phyloP scores from a whole-genome alignment of 1,140 invertebrate species.

The Condylostylus longicornis region DNA sequence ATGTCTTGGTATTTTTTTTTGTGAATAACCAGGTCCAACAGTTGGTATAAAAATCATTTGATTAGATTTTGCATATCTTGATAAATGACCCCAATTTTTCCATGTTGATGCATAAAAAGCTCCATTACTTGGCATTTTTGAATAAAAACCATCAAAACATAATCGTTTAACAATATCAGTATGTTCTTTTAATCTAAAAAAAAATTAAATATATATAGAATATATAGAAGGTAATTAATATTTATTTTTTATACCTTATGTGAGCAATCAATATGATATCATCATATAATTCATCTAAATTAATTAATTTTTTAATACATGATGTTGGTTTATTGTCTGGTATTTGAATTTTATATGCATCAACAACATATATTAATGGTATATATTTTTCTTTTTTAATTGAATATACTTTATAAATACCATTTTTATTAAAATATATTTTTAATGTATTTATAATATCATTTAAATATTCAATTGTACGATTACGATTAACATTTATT shows the following conservation, averaged over 20 bases:
- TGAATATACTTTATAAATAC: slow-evolving; percentile 37
- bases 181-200: slow-evolving; percentile 24
- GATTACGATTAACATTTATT: slow-evolving; percentile 21
- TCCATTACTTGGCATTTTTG: slow-evolving; percentile 43
- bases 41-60: slow-evolving; percentile 42
- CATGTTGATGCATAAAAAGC: slow-evolving; percentile 45
- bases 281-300: slow-evolving; percentile 36
- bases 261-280: slow-evolving; percentile 42
- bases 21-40: slow-evolving; percentile 43
- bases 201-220: not conserved
- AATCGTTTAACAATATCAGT: slow-evolving; percentile 31
- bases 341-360: slow-evolving; percentile 39
- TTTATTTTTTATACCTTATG: slow-evolving; percentile 26
- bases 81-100: slow-evolving; percentile 45
- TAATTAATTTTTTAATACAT: slow-evolving; percentile 34
- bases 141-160: slow-evolving; percentile 47
- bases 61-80: slow-evolving; percentile 39
- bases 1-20: slow-evolving; percentile 41
- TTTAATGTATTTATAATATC: slow-evolving; percentile 18
- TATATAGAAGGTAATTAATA: not conserved
- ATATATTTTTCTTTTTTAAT: slow-evolving; percentile 22
- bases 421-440: slow-evolving; percentile 28
- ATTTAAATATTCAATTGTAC: slow-evolving; percentile 21
- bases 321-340: slow-evolving; percentile 37
- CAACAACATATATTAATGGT: slow-evolving; percentile 43